A percentile compares a stretch with the other conserved stretches of the same genome.
Conservation (phyloP, 2,888 invertebrate species). For the Atrina japonica region DNA sequence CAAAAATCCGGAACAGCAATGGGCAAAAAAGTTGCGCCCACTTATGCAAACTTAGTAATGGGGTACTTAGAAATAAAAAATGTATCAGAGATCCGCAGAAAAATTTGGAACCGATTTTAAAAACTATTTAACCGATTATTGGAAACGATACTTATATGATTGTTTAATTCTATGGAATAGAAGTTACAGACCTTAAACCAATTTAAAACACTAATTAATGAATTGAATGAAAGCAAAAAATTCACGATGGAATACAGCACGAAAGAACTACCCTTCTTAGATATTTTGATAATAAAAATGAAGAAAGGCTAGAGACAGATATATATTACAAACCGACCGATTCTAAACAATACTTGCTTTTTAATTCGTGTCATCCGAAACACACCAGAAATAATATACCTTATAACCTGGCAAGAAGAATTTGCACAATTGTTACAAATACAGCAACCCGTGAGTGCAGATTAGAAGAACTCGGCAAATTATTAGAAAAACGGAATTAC, state of each 20-base stretch:
- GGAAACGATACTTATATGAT: conserved; percentile 42
- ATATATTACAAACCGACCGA: conserved; percentile 14
- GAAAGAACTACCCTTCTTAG: conserved; percentile 32
- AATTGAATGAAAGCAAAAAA: conserved; percentile 12
- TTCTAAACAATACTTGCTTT: too few species aligned
- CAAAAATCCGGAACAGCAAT: conserved; percentile 43
- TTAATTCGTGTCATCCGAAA: too few species aligned
- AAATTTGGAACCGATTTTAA: conserved; percentile 12
- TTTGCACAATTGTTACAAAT: too few species aligned
- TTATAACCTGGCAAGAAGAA: neutral
- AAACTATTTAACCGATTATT: conserved; percentile 6
- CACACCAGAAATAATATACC: too few species aligned
- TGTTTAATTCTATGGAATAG: conserved; percentile 39
- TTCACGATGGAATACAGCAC: conserved; percentile 39
- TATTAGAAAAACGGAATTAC: too few species aligned
- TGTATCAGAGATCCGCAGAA: conserved; percentile 15
- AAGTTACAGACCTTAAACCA: too few species aligned
- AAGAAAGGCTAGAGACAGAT: too few species aligned
- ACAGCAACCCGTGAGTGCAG: too few species aligned
- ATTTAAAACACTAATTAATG: conserved; percentile 10
- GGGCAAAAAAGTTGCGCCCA: conserved; percentile 42
- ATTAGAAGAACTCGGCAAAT: too few species aligned
- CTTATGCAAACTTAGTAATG: conserved; percentile 39
- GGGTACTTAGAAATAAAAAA: conserved; percentile 27
- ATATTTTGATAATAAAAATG: conserved; percentile 5